Conservation (phyloP, 2,113 vertebrate genomes). For the Shinisaurus crocodilurus region DNA sequence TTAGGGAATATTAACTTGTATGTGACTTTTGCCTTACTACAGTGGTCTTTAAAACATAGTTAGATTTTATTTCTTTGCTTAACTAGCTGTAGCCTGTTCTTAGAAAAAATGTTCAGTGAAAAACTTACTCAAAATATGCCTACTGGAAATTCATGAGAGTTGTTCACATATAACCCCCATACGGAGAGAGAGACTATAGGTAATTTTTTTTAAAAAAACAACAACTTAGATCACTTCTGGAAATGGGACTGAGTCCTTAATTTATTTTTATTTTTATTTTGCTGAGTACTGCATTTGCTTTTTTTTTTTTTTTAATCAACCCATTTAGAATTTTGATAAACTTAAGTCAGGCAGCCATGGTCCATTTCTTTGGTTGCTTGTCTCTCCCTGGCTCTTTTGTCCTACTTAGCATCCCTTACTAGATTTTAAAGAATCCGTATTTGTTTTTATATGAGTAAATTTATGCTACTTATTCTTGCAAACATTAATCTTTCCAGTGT, state of each 20-base stretch:
- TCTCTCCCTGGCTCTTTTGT: not conserved
- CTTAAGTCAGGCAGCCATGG: not conserved
- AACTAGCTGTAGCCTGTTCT: conserved; percentile 2
- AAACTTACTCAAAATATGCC: conserved; percentile 18
- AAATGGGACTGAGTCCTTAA: not conserved
- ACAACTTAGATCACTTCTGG: not conserved
- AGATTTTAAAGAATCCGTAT: too few species aligned
- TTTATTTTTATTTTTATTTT: not conserved
- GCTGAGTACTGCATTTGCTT: not conserved
- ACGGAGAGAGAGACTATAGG: not conserved
- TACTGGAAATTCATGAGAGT: conserved; percentile 19
- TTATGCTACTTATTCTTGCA: not conserved
- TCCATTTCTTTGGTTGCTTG: not conserved
- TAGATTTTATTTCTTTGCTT: conserved; percentile 18
- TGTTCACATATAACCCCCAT: not conserved
- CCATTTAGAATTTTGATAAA: not conserved
- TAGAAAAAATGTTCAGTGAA: not conserved
- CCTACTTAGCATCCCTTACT: too few species aligned
- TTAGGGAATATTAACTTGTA: conserved; percentile 73
- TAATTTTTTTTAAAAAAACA: not conserved
- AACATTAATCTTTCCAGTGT: not conserved
- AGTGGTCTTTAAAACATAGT: conserved; percentile 67
- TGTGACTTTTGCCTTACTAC: conserved; percentile 61
- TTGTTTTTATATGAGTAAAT: not conserved
- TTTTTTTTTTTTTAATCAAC: not conserved